Percentiles rank a stretch among this genome's conserved stretches.
Evolutionary conservation across 2,113 vertebrate genomes (phyloP).

Genomic region (Stegastes partitus): DNA sequence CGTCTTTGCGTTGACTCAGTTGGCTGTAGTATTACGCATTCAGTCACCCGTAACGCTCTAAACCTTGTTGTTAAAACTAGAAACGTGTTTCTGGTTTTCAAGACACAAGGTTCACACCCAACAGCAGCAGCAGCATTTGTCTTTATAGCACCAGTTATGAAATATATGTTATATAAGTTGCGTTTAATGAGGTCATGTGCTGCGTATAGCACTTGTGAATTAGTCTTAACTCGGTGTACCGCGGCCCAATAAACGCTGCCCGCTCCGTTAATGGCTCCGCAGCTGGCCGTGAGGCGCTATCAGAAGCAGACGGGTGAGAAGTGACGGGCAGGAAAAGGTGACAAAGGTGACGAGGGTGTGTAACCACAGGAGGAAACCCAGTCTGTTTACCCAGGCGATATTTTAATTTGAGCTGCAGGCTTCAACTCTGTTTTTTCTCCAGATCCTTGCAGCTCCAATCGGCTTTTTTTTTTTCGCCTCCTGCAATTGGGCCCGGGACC

Average conservation of each 20-base stretch:
- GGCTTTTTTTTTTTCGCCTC: constrained; percentile 56
- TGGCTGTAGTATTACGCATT: no score
- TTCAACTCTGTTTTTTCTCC: constrained; percentile 14
- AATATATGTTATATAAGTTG: neutral
- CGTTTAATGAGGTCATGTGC: neutral
- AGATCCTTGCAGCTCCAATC: constrained; percentile 30
- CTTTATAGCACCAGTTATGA: neutral
- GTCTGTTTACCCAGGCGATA: constrained; percentile 68
- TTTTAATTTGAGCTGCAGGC: constrained; percentile 65
- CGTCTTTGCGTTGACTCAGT: no score
- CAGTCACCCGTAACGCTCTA: no score
- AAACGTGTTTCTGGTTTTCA: neutral
- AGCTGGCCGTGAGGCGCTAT: constrained; percentile 27
- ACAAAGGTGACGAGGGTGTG: constrained; percentile 50
- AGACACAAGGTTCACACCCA: neutral
- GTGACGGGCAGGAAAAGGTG: constrained; percentile 51
- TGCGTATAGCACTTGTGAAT: neutral
- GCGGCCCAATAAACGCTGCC: neutral
- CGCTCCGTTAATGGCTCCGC: neutral
- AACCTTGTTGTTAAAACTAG: no score
- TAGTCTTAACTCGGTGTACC: constrained; percentile 10
- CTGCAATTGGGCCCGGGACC: constrained; percentile 47
- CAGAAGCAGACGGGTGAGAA: constrained; percentile 42
- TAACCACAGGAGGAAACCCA: constrained; percentile 70
- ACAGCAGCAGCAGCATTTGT: neutral